Conservation (phyloP, 2,888 invertebrate species). For the Nasonovia ribisnigri region DNA sequence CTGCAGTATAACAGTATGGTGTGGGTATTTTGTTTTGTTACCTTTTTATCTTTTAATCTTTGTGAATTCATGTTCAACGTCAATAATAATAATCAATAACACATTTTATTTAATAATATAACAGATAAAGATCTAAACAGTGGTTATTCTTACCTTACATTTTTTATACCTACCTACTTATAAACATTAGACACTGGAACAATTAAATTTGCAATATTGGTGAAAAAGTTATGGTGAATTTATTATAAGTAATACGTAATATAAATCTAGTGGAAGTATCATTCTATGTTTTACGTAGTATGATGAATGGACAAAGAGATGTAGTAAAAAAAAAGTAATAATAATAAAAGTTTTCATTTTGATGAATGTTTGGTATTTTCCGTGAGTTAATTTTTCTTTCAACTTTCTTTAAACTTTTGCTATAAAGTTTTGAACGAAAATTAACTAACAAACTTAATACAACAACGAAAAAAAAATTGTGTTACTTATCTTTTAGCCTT, state of each 20-base stretch:
- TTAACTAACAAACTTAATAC: conserved; percentile 7
- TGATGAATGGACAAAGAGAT: not conserved
- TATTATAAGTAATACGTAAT: not conserved
- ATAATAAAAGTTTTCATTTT: conserved; percentile 49
- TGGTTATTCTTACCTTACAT: not conserved
- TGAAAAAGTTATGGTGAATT: not conserved
- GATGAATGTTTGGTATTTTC: conserved; percentile 35
- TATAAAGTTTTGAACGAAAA: conserved; percentile 17
- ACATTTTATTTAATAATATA: not conserved
- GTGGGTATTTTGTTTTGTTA: not conserved
- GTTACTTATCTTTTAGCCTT: not conserved
- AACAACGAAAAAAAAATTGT: conserved; percentile 14
- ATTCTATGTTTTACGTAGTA: conserved; percentile 22
- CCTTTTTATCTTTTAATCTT: not conserved
- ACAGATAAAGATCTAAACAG: not conserved
- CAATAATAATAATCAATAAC: not conserved
- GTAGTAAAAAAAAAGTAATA: conserved; percentile 6
- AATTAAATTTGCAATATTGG: not conserved
- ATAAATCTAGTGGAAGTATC: conserved; percentile 29
- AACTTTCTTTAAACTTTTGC: conserved; percentile 17
- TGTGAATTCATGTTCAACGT: not conserved
- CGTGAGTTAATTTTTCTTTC: conserved; percentile 41
- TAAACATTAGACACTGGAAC: not conserved
- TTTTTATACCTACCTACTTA: not conserved
- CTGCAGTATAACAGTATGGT: not conserved